Evolutionary conservation across 2,888 invertebrate genomes (phyloP), one percentile per base, ranked within the genome.

Genomic region (Nebria brevicollis): DNA sequence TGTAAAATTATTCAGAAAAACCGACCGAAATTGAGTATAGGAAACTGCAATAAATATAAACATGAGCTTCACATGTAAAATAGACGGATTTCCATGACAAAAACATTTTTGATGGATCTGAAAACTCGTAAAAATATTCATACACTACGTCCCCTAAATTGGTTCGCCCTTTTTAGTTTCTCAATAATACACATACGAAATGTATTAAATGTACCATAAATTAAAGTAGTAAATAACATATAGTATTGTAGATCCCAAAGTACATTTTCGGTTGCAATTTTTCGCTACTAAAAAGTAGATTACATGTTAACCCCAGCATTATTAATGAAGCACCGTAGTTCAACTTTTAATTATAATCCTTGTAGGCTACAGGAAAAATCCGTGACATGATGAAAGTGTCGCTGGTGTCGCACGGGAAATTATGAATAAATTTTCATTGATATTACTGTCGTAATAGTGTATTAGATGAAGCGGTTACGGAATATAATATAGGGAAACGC

Each of bases 341-440:
- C 20, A 73, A 78, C 78, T 78, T 78, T 73, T 78, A 78, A 78
- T 78, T 78, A 72, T 66, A 78, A 78, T 72, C 66, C 72, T 8
- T 15, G 25, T 26, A 25, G 13, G 77, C 64, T 77, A 34, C 26
- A 65, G 26, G 72, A 77, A 72, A 77, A 72, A 65, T 72, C 64
- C 66, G 72, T 25, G 15, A 54, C 54, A 20, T 25, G 70, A 2
- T 15, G 13, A 66, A 25, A 68, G 70, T 42, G 70, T 43, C 77
- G 77, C 72, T 77, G 72, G 65, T 75, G 68, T 79, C 75, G 75
- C 74, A 68, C 75, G 74, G 78, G 78, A 74, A 79, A 79, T 77
- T 79, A 79, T 79, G 74, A 74, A 74, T 79, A 75, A 79, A 79
- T 79, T 79, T 79, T 79, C 79, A 79, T 79, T 79, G 79, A 79